Evolutionary conservation across 2,797 vertebrate species (phyloP).

Genomic region (Echeneis naucrates): DNA sequence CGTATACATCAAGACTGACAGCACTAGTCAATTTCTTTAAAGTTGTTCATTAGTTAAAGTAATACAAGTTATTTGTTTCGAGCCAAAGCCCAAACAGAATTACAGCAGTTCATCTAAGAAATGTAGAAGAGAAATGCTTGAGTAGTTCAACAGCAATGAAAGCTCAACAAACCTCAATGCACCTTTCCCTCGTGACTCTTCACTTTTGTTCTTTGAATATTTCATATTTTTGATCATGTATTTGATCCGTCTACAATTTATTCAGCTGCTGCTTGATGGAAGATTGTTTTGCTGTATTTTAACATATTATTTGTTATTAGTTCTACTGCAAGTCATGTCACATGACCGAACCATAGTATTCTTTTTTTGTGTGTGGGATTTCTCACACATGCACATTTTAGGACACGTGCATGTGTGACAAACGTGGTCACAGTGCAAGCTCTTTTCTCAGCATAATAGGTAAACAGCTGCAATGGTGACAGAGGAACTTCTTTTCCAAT

Average conservation of each 20-base stretch:
- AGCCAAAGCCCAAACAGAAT: neutral
- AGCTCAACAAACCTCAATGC: neutral
- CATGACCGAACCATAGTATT: neutral
- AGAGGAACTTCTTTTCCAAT: too few relatives aligned
- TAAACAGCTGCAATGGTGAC: too few relatives aligned
- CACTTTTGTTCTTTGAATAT: neutral
- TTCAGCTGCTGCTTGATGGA: neutral
- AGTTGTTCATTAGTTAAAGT: neutral
- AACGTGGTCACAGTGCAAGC: too few relatives aligned
- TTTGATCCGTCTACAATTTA: too few relatives aligned
- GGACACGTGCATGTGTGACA: neutral
- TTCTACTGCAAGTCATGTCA: neutral
- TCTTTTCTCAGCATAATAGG: too few relatives aligned
- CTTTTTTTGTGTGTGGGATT: too few relatives aligned
- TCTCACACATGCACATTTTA: neutral
- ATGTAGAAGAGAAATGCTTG: neutral
- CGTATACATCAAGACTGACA: neutral
- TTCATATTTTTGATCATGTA: neutral
- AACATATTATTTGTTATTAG: neutral
- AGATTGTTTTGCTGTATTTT: neutral
- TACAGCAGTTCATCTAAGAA: too few relatives aligned
- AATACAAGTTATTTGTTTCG: neutral
- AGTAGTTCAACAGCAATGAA: neutral
- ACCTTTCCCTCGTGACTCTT: too few relatives aligned
- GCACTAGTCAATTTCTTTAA: neutral